Conservation (phyloP, 2,113 vertebrate species). For the Hylia prasina region DNA sequence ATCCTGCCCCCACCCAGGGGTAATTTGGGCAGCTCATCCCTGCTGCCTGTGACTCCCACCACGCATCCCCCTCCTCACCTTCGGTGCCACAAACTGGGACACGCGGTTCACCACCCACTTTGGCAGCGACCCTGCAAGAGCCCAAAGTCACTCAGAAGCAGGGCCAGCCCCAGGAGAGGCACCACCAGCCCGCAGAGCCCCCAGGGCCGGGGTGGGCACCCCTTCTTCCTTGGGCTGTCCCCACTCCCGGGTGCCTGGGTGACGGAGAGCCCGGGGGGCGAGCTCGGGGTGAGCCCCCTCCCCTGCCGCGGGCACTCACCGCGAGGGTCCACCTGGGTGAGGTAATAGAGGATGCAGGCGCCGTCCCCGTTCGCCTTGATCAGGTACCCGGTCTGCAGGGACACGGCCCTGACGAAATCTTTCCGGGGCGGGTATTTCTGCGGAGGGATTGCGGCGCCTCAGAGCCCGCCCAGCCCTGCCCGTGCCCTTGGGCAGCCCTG, state of each 20-base stretch:
- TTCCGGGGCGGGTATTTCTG: conserved; percentile 87
- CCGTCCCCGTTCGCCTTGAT: conserved; percentile 74
- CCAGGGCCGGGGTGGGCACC: not conserved
- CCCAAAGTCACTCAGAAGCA: not conserved
- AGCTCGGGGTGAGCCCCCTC: not conserved
- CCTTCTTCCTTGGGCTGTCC: not conserved
- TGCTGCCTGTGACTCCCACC: not conserved
- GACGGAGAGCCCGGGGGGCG: not conserved
- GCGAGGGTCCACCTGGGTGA: conserved; percentile 87
- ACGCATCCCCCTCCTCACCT: conserved; percentile 59
- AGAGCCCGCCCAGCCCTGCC: not conserved
- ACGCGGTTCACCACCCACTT: conserved; percentile 88
- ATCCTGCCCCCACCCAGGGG: not conserved
- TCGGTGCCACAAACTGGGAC: conserved; percentile 85
- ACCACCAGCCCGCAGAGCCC: not conserved
- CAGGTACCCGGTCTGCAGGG: conserved; percentile 81
- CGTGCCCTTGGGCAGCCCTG: not conserved
- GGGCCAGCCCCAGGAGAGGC: not conserved
- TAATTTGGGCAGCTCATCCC: not conserved
- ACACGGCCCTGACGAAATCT: conserved; percentile 84
- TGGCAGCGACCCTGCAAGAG: conserved; percentile 77
- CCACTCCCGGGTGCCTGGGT: not conserved
- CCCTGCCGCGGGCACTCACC: conserved; percentile 64
- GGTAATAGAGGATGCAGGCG: conserved; percentile 78
- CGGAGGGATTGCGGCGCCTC: not conserved